These are phyloP conservation scores for Cinclus mexicanus DNA, from an alignment of 2,113 vertebrate species.

Conservation along the genomic window DNA sequence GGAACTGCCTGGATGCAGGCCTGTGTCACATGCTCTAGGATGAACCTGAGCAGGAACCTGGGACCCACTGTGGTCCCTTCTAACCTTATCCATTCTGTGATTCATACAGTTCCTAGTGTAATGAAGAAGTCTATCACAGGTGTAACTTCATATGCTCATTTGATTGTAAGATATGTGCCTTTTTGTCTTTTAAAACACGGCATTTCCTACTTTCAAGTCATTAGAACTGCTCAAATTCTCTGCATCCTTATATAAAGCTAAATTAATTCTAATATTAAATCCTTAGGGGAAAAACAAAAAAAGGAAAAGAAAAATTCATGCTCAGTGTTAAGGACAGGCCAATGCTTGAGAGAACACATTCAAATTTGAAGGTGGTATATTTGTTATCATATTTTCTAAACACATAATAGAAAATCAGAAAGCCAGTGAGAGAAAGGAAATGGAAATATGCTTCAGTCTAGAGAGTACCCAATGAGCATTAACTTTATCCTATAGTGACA, in stretches of 20 bases:
- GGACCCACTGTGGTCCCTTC: background rate
- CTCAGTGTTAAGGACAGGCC: background rate
- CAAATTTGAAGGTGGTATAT: background rate
- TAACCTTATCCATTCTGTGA: background rate
- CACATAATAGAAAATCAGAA: background rate
- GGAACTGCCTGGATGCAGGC: background rate
- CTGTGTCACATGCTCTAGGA: background rate
- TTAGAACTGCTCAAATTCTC: background rate
- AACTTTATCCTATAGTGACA: constrained; percentile 62
- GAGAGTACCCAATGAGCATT: background rate
- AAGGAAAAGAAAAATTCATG: fast-evolving
- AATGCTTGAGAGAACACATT: background rate
- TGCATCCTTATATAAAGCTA: background rate
- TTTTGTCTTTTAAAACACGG: background rate
- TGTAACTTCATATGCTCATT: background rate
- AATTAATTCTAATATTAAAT: background rate
- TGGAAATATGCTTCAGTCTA: background rate
- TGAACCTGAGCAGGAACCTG: background rate
- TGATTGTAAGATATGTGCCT: background rate
- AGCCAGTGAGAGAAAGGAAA: background rate
- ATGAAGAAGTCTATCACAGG: background rate
- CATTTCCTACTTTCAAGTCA: background rate
- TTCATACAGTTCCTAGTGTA: background rate
- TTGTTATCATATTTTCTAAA: background rate
- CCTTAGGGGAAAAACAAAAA: background rate